Base-by-base conservation (phyloP, 2,797 vertebrate species). In the Muraenolepis orangiensis region DNA sequence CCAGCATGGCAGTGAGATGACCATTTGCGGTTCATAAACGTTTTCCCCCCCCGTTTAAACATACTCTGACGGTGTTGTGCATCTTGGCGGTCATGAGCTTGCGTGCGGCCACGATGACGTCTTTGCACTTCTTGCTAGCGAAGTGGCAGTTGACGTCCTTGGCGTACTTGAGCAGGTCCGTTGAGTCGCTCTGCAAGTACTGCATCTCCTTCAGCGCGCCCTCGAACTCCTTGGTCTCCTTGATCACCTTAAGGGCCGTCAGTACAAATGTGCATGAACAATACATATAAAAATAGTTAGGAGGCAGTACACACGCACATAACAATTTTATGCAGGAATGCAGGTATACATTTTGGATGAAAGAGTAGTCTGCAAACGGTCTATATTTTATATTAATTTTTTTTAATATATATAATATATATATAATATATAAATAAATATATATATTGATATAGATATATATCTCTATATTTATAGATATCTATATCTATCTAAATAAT, bases 41-140 rank as follows among this genome's bases (percentile, higher is more conserved):
- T n/a, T n/a, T n/a, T n/a, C n/a, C n/a, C n/a, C n/a, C n/a, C n/a
- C n/a, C n/a, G 32, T 8, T 34, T 34, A 3, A 30, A 73, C 86
- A 10, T 90, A 98, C 97, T 93, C 97, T 96, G 18, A 99, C 93
- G 0, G 97, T 98, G 82, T 98, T 95, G 90, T 99, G 98, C 89
- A 99, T 98, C 87, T 98, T 96, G 40, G 96, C 96, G 26, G 96
- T 98, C 97, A 99, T 99, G 74, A 99, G 92, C 75, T 91, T 96
- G 72, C 98, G 95, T 0, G 98, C 97, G 0, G 94, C 90, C 80
- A 96, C 95, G 0, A 99, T 96, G 68, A 98, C 97, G 12, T 98
- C 97, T 77, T 96, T 96, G 91, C 98, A 99, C 85, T 99, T 99
- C 87, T 97, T 98, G 89, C 94, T 97, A 83, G 97, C 96, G 78